Percentiles rank a stretch among this genome's conserved stretches.
Evolutionary conservation across 2,113 vertebrate genomes (phyloP).

Genomic region (Rousettus leschenaultii): DNA sequence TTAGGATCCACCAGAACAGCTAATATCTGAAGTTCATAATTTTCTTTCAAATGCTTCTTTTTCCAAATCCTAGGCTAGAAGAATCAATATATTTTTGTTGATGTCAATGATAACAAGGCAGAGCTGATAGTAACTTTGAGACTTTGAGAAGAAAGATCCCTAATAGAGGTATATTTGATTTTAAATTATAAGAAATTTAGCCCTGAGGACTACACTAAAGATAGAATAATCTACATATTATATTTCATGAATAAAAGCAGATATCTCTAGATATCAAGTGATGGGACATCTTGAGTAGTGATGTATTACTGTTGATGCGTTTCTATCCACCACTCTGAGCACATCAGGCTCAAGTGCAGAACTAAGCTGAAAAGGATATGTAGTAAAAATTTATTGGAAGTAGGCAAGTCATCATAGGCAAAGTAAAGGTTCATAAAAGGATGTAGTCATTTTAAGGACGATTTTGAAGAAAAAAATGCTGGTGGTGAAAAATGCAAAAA

Average conservation of each 20-base stretch:
- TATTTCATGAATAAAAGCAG: not conserved
- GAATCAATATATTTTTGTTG: not conserved
- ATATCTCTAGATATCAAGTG: not conserved
- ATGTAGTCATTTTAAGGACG: not conserved
- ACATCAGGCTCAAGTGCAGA: not conserved
- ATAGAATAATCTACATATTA: not conserved
- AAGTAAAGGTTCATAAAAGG: not conserved
- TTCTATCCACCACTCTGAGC: not conserved
- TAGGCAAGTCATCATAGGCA: not conserved
- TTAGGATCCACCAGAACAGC: not conserved
- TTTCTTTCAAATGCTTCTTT: not conserved
- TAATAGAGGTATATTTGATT: not conserved
- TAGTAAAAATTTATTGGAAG: constrained; percentile 26
- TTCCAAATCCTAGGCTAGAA: not conserved
- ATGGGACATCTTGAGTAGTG: not conserved
- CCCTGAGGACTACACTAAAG: not conserved
- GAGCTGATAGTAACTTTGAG: not conserved
- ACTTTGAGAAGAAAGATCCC: not conserved
- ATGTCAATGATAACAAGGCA: not conserved
- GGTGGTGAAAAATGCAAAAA: constrained; percentile 20
- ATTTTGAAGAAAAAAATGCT: constrained; percentile 26
- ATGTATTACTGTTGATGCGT: not conserved
- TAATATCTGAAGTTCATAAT: not conserved
- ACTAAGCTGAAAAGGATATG: not conserved
- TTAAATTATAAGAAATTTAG: constrained; percentile 1